Conservation (phyloP, 2,113 vertebrate genomes). For the Eudorcas thomsonii region DNA sequence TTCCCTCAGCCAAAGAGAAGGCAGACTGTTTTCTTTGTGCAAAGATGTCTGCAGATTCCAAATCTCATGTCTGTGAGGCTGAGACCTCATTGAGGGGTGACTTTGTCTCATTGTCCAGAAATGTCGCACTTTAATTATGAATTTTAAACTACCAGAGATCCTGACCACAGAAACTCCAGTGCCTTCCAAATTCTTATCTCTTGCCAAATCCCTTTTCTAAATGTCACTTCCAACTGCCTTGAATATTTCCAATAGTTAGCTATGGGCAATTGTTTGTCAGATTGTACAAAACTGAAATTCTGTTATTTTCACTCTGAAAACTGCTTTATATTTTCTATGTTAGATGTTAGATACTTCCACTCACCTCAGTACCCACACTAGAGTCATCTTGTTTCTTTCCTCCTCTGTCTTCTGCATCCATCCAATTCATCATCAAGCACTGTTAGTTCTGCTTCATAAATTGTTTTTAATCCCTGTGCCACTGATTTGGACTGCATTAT, state of each 20-base stretch:
- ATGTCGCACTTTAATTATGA: not conserved
- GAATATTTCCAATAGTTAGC: not conserved
- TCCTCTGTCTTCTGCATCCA: not conserved
- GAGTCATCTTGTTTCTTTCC: not conserved
- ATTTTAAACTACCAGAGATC: not conserved
- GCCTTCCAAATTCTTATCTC: not conserved
- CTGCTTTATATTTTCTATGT: not conserved
- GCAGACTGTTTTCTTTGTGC: not conserved
- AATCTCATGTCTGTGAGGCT: not conserved
- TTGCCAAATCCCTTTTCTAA: not conserved
- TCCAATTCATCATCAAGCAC: not conserved
- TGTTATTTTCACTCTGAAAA: not conserved
- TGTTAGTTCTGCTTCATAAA: not conserved
- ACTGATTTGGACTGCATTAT: not conserved
- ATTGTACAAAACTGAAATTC: not conserved
- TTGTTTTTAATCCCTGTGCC: not conserved
- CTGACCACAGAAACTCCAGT: not conserved
- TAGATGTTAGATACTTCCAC: not conserved
- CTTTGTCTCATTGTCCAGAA: not conserved
- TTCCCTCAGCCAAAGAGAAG: not conserved
- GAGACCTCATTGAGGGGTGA: not conserved
- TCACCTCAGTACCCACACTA: not conserved
- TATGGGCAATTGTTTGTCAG: not conserved
- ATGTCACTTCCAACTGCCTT: not conserved
- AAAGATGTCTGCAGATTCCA: not conserved